These are phyloP conservation scores for Leptinotarsa lineolata DNA, from an alignment of 1,140 invertebrate genomes.

Conservation along the genomic window DNA sequence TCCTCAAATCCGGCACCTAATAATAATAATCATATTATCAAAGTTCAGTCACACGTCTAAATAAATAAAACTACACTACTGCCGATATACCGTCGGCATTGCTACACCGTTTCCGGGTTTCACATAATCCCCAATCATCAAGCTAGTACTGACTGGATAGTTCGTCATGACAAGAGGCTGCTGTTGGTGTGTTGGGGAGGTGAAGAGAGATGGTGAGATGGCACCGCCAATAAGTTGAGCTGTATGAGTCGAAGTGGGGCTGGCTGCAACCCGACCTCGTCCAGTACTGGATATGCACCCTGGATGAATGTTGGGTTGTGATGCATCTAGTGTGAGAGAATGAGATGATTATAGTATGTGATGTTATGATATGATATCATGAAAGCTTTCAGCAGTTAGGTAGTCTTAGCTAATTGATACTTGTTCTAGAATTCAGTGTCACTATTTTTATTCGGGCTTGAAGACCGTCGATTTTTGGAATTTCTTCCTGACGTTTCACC, in stretches of 20 bases:
- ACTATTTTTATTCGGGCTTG: too few relatives aligned
- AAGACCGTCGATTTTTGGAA: too few relatives aligned
- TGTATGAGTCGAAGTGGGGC: slow-evolving; percentile 66
- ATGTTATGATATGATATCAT: not conserved
- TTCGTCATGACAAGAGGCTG: slow-evolving; percentile 68
- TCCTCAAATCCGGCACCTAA: not conserved
- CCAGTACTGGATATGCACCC: slow-evolving; percentile 68
- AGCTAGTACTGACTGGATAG: slow-evolving; percentile 74
- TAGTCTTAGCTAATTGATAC: too few relatives aligned
- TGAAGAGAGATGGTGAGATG: slow-evolving; percentile 72
- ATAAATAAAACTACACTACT: slow-evolving; percentile 29
- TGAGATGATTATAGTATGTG: not conserved
- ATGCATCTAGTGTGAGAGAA: slow-evolving; percentile 49
- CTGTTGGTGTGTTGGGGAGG: slow-evolving; percentile 51
- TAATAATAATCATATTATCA: not conserved
- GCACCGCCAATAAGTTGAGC: slow-evolving; percentile 75
- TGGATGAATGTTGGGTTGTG: slow-evolving; percentile 67
- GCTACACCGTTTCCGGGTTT: slow-evolving; percentile 59
- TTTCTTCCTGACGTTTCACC: too few relatives aligned
- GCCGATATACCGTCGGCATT: slow-evolving; percentile 50
- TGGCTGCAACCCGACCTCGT: slow-evolving; percentile 62
- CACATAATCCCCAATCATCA: slow-evolving; percentile 82
- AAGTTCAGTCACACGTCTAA: slow-evolving; percentile 2
- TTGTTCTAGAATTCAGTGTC: too few relatives aligned
- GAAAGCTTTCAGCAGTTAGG: not conserved